These are phyloP conservation scores for Perca flavescens DNA, from an alignment of 2,113 vertebrate species.

Conservation along the genomic window DNA sequence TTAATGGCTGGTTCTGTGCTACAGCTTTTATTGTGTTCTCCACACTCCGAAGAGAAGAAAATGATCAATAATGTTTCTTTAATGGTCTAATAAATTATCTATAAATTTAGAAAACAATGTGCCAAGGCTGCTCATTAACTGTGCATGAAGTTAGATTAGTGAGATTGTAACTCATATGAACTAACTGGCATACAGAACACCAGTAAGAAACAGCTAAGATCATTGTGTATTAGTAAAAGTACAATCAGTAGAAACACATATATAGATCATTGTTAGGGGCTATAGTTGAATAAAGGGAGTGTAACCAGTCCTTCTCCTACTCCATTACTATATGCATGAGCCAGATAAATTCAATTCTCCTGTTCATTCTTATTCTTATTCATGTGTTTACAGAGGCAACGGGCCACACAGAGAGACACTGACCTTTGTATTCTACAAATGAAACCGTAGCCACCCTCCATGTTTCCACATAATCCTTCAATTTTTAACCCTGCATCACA, in stretches of 20 bases:
- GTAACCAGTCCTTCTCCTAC: conserved; percentile 48
- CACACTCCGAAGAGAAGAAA: not conserved
- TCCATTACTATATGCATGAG: conserved; percentile 74
- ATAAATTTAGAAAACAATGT: conserved; percentile 4
- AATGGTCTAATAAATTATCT: conserved; percentile 23
- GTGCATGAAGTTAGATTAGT: conserved; percentile 38
- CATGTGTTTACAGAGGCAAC: conserved; percentile 83
- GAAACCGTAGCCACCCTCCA: conserved; percentile 82
- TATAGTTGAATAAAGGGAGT: conserved; percentile 28
- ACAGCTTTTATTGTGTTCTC: conserved; percentile 31
- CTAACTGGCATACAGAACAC: not conserved
- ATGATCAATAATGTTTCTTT: conserved; percentile 15
- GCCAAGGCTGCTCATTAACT: conserved; percentile 24
- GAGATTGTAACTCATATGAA: conserved; percentile 17
- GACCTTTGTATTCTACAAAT: conserved; percentile 74
- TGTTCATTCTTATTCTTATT: conserved; percentile 79
- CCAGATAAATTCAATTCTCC: conserved; percentile 68
- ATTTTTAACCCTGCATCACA: conserved; percentile 80
- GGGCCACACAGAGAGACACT: conserved; percentile 85
- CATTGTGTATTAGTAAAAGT: conserved; percentile 2
- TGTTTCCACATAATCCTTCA: conserved; percentile 78
- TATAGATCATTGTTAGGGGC: conserved; percentile 20
- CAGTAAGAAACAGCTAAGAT: not conserved
- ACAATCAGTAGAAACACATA: conserved; percentile 14
- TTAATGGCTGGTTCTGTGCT: conserved; percentile 46